phyloP scores from a whole-genome alignment of 1,140 invertebrate genomes.

The Rhagoletis zephyria region DNA sequence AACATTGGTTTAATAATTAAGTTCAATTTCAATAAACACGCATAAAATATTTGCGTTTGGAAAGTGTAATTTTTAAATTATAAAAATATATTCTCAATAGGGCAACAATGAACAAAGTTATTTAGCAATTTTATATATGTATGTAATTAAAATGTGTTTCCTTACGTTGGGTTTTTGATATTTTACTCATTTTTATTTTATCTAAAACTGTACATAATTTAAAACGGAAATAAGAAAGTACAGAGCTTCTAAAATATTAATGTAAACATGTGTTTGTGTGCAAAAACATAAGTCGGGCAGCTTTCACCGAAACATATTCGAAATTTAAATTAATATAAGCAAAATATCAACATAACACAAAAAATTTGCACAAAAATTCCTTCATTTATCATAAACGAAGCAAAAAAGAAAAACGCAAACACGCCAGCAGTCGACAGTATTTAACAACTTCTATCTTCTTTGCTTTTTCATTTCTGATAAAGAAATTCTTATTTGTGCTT shows the following conservation, averaged over 20 bases:
- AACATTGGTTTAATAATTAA: slow-evolving; percentile 18
- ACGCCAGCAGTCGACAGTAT: neutral
- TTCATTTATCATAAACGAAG: slow-evolving; percentile 4
- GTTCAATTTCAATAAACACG: slow-evolving; percentile 5
- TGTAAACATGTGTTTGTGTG: neutral
- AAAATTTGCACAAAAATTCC: neutral
- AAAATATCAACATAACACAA: slow-evolving; percentile 15
- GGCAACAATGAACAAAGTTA: slow-evolving; percentile 21
- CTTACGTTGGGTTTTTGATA: slow-evolving; percentile 7
- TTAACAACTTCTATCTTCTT: neutral
- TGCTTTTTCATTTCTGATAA: neutral
- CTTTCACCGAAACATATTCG: neutral
- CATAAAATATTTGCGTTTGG: slow-evolving; percentile 35
- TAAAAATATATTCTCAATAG: neutral
- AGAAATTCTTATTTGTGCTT: neutral
- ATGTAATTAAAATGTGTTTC: neutral
- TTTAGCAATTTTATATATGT: neutral
- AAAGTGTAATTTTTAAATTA: neutral
- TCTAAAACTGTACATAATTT: slow-evolving; percentile 46
- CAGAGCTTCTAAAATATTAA: neutral
- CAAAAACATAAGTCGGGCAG: neutral
- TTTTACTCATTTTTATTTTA: neutral
- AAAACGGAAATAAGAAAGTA: slow-evolving; percentile 30
- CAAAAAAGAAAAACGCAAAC: neutral
- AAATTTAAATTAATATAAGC: neutral